Percentiles rank a stretch among this genome's conserved stretches.
phyloP scores from a whole-genome alignment of 2,113 vertebrate genomes.

The Xyrauchen texanus region DNA sequence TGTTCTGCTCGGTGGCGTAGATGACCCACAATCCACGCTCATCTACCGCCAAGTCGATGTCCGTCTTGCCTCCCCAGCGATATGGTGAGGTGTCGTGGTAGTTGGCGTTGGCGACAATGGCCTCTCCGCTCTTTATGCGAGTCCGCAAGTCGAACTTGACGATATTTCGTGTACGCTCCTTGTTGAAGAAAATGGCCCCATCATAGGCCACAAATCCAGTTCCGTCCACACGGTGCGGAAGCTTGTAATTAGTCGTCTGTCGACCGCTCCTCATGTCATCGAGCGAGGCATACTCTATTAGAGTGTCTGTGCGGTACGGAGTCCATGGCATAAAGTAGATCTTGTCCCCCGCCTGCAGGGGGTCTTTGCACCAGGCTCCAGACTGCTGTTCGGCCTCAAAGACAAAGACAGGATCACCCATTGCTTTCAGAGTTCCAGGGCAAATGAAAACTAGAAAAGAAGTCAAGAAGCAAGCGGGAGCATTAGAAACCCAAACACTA shows the following conservation, averaged over 20 bases:
- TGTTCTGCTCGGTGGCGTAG: slow-evolving; percentile 97
- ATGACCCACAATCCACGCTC: slow-evolving; percentile 97
- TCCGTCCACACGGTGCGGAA: slow-evolving; percentile 95
- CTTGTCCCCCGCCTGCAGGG: slow-evolving; percentile 96
- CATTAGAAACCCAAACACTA: slow-evolving; percentile 31
- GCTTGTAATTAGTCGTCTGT: slow-evolving; percentile 93
- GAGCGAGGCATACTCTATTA: slow-evolving; percentile 92
- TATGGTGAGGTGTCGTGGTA: slow-evolving; percentile 98
- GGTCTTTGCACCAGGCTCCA: slow-evolving; percentile 98
- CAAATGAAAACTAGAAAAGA: slow-evolving; percentile 96
- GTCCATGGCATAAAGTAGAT: slow-evolving; percentile 99
- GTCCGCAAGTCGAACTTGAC: slow-evolving; percentile 98
- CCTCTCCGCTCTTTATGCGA: slow-evolving; percentile 97
- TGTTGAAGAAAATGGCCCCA: slow-evolving; percentile 97
- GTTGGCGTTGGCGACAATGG: slow-evolving; percentile 98
- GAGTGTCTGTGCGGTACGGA: slow-evolving; percentile 93
- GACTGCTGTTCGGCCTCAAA: slow-evolving; percentile 97
- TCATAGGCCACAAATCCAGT: slow-evolving; percentile 98
- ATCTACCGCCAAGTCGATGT: slow-evolving; percentile 95
- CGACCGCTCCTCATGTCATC: slow-evolving; percentile 91
- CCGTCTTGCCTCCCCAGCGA: slow-evolving; percentile 97
- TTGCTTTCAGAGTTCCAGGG: slow-evolving; percentile 93
- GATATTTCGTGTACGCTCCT: slow-evolving; percentile 95
- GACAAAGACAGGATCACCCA: slow-evolving; percentile 90
- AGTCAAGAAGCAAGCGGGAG: slow-evolving; percentile 57